Conservation (phyloP, 2,113 vertebrate species). For the Laticauda laticaudata region DNA sequence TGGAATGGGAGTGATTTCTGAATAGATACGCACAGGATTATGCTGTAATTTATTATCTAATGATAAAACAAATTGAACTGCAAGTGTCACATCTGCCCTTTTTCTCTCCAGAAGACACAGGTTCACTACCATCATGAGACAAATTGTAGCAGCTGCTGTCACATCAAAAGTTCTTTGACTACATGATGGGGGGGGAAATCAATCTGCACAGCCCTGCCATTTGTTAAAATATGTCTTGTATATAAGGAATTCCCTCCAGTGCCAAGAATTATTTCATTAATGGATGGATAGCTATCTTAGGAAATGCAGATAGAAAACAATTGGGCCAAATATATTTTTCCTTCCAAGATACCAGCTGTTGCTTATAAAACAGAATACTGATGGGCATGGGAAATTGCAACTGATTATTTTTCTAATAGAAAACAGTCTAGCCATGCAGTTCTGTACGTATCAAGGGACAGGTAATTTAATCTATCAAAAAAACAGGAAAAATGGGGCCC, state of each 20-base stretch:
- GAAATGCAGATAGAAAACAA: background rate
- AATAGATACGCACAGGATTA: background rate
- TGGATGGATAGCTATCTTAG: slow-evolving; percentile 60
- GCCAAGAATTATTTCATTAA: slow-evolving; percentile 68
- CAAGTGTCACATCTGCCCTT: slow-evolving; percentile 39
- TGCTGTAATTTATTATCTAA: slow-evolving; percentile 14
- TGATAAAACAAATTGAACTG: slow-evolving; percentile 27
- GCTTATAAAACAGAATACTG: slow-evolving; percentile 1
- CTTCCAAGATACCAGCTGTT: background rate
- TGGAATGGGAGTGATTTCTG: background rate
- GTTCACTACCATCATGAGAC: slow-evolving; percentile 63
- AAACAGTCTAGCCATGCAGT: background rate
- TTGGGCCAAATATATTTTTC: background rate
- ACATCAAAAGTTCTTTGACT: background rate
- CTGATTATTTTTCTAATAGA: background rate
- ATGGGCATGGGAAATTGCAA: background rate
- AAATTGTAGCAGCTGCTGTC: background rate
- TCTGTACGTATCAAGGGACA: background rate
- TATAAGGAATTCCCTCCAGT: slow-evolving; percentile 59
- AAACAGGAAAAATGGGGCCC: background rate
- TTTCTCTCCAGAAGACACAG: slow-evolving; percentile 54
- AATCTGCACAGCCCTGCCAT: slow-evolving; percentile 62
- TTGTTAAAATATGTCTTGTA: slow-evolving; percentile 53
- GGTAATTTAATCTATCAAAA: background rate
- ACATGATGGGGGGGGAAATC: slow-evolving; percentile 38